Percentiles rank a stretch among this genome's conserved stretches.
Evolutionary conservation across 2,888 invertebrate species (phyloP).

Genomic region (Rhingia campestris): DNA sequence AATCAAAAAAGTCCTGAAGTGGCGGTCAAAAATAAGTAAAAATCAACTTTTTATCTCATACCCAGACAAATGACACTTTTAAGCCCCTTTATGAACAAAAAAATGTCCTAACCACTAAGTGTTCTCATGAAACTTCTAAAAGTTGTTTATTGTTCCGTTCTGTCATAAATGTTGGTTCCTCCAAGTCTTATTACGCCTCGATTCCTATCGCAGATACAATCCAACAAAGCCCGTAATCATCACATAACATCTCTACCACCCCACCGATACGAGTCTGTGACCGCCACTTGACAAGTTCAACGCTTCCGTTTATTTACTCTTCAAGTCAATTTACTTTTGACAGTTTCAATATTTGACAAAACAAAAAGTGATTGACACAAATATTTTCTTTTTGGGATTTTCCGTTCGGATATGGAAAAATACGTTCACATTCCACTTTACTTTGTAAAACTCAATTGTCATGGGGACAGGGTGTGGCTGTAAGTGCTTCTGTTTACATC

Average conservation of each 20-base stretch:
- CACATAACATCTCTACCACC: background rate
- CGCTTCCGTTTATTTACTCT: conserved; percentile 60
- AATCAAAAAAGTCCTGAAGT: too few species aligned
- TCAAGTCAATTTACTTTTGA: conserved; percentile 65
- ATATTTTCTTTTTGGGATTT: background rate
- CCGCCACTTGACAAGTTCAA: conserved; percentile 42
- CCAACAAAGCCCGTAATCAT: background rate
- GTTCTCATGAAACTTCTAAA: conserved; percentile 49
- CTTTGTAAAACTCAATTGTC: background rate
- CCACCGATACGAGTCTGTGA: background rate
- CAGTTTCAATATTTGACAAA: conserved; percentile 48
- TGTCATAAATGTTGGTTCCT: conserved; percentile 2
- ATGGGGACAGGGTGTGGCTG: background rate
- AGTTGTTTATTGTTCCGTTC: conserved; percentile 34
- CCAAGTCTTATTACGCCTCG: conserved; percentile 17
- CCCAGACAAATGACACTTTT: background rate
- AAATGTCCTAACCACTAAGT: conserved; percentile 1
- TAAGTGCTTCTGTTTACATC: conserved; percentile 1
- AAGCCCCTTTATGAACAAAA: background rate
- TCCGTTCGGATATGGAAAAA: conserved; percentile 23
- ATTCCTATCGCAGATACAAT: conserved; percentile 8
- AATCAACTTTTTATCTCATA: background rate
- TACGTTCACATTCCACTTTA: conserved; percentile 3
- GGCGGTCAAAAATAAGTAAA: too few species aligned
- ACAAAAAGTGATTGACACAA: conserved; percentile 59